Evolutionary conservation across 2,888 invertebrate species (phyloP), one percentile per base, ranked within the genome.

Genomic region (Girardia tigrina): DNA sequence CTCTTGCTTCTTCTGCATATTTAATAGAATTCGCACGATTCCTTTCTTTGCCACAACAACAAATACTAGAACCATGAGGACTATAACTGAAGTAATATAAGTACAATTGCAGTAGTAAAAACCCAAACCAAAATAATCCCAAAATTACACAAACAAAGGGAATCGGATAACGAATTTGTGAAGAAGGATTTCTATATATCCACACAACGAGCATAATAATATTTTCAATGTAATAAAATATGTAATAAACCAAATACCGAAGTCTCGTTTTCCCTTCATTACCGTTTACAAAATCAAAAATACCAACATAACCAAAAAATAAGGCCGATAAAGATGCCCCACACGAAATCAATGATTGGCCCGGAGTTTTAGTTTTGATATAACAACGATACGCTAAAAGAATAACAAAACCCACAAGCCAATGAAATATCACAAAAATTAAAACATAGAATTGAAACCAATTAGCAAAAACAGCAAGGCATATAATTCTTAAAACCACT

Each of bases 281-380:
- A 6, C 20, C 74, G 27, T 74, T 74, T 6, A 74, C 74, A 69
- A 74, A 74, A 20, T 74, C 74, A 23, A 74, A 74, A 6, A 74
- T 26, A 6, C 74, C 74, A 26, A 74, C 74, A 69, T 69, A 69
- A 27, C 42, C 23, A 4, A 69, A 42, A 28, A 74, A 74, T 14
- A 74, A 26, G 4, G 56, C 27, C 2, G 42, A 69, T 27, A 42
- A 27, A 28, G 20, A 69, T 1, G 56, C 20, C 23, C 6, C 4
- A 20, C 74, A 1, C 2, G 42, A 27, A 42, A 27, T 42, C 23
- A 27, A 26, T 70, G 42, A 42, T 2, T 74, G 26, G 6, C 74
- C 74, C n/a, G 23, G 29, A 23, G 36, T 36, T 36, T 36, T 36
- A 6, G 73, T 29, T 14, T 36, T 29, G 29, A 72, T 72, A 42